Conservation (phyloP, 37 sponge, comb jelly and placozoan species). For the Halichondria panicea region DNA sequence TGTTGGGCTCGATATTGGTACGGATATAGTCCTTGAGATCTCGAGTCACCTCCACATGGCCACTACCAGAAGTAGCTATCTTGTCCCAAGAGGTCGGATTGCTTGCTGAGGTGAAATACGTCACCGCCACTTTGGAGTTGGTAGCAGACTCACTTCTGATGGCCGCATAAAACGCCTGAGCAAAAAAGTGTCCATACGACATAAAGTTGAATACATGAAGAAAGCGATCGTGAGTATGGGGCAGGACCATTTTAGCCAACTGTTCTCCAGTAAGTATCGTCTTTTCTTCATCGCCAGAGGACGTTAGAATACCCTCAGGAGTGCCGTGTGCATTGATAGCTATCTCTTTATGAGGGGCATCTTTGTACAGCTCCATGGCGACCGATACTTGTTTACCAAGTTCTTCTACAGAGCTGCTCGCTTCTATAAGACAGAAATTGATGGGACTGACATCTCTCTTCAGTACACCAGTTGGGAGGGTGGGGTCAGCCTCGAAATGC, state of each 20-base stretch:
- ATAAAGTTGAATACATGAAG: constrained; percentile 9
- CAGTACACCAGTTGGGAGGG: constrained; percentile 23
- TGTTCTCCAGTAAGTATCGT: constrained; percentile 13
- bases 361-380: constrained; percentile 17
- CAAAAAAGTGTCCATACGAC: constrained; percentile 39
- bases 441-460: constrained; percentile 28
- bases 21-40: constrained; percentile 12
- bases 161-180: background rate
- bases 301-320: constrained; percentile 13
- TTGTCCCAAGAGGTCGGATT: constrained; percentile 17
- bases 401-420: background rate
- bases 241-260: constrained; percentile 9
- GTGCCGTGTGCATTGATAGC: constrained; percentile 40
- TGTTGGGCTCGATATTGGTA: constrained; percentile 33
- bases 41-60: constrained; percentile 34
- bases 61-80: constrained; percentile 24
- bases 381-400: constrained; percentile 13
- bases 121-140: constrained; percentile 1
- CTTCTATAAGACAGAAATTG: constrained; percentile 33
- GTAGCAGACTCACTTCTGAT: background rate
- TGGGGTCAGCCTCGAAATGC: constrained; percentile 5
- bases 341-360: constrained; percentile 32
- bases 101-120: constrained; percentile 31
- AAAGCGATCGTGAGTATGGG: constrained; percentile 11
- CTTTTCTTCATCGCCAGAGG: constrained; percentile 2